These are phyloP conservation scores for Dipodomys stephensi DNA, from an alignment of 2,113 vertebrate genomes.

Conservation along the genomic window DNA sequence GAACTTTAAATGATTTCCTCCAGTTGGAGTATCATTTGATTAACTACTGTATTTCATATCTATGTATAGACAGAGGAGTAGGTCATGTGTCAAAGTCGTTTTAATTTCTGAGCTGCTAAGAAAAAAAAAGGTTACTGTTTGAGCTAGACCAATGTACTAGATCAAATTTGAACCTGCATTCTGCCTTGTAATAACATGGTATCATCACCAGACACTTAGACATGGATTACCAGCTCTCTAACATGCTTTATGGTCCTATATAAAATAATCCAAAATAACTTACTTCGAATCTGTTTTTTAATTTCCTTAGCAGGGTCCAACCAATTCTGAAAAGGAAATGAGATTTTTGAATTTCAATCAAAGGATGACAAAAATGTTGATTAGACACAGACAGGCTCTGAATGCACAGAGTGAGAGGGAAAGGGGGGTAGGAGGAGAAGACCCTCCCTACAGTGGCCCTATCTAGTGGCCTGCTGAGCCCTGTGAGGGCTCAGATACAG, in stretches of 20 bases:
- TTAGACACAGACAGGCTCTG: not conserved
- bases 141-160: not conserved
- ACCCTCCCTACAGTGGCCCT: not conserved
- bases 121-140: not conserved
- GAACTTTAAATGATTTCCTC: slow-evolving; percentile 48
- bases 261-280: slow-evolving; percentile 77
- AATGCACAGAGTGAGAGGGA: too few species aligned
- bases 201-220: not conserved
- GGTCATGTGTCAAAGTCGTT: slow-evolving; percentile 2
- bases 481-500: accelerated
- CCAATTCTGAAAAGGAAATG: slow-evolving; percentile 94
- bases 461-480: not conserved
- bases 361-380: slow-evolving; percentile 60
- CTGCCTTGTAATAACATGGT: not conserved
- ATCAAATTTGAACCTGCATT: not conserved
- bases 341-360: slow-evolving; percentile 75
- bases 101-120: not conserved
- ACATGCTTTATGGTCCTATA: slow-evolving; percentile 6
- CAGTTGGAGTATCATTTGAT: not conserved
- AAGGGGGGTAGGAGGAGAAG: accelerated
- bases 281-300: slow-evolving; percentile 98
- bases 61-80: not conserved
- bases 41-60: slow-evolving; percentile 1
- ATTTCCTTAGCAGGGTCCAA: slow-evolving; percentile 96
- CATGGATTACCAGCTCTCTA: not conserved